Percentiles rank a stretch among this genome's conserved stretches.
Conservation (phyloP, 2,113 vertebrate genomes). For the Rynchops niger region DNA sequence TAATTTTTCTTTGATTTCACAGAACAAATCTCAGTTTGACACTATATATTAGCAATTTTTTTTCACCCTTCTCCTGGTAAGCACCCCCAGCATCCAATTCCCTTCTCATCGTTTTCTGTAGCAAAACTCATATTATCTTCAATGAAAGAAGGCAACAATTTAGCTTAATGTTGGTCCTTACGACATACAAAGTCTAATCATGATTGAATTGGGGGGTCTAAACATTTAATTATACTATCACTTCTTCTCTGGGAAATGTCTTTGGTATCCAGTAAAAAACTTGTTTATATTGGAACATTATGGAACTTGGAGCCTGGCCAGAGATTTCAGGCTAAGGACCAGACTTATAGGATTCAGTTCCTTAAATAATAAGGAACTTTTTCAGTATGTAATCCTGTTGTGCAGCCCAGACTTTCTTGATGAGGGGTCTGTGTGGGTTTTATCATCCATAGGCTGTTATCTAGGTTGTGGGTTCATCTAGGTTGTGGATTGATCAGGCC, state of each 20-base stretch:
- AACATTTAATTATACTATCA: background rate
- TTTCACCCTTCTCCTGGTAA: background rate
- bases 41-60: background rate
- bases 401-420: background rate
- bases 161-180: background rate
- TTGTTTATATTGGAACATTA: background rate
- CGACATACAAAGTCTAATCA: background rate
- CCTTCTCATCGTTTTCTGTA: background rate
- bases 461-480: background rate
- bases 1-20: background rate
- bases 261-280: background rate
- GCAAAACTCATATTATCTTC: background rate
- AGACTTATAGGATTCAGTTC: background rate
- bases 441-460: background rate
- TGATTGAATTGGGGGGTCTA: background rate
- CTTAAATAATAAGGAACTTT: background rate
- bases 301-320: background rate
- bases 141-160: background rate
- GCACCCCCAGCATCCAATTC: background rate
- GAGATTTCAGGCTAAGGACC: background rate
- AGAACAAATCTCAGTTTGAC: background rate
- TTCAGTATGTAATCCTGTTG: background rate
- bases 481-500: background rate
- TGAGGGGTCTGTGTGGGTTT: background rate
- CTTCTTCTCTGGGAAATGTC: background rate